phyloP scores from a whole-genome alignment of 2,888 invertebrate genomes.

The Zootermopsis nevadensis region DNA sequence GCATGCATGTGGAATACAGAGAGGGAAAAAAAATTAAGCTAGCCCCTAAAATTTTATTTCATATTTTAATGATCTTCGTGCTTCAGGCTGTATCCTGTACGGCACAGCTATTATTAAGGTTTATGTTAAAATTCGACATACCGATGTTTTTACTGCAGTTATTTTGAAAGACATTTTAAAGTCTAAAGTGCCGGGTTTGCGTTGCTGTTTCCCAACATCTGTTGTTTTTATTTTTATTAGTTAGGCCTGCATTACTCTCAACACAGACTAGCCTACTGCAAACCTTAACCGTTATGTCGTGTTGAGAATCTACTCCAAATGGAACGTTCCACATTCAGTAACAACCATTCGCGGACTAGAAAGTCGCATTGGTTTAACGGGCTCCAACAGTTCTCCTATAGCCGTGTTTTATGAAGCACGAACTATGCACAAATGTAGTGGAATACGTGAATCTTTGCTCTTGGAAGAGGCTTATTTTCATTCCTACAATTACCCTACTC shows the following conservation, averaged over 20 bases:
- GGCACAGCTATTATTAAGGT: conserved; percentile 46
- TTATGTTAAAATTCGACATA: conserved; percentile 51
- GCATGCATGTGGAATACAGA: conserved; percentile 34
- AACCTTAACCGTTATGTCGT: conserved; percentile 27
- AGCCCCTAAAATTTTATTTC: conserved; percentile 53
- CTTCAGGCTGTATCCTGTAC: background rate
- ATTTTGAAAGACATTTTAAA: conserved; percentile 40
- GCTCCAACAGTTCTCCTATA: background rate
- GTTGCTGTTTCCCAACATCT: background rate
- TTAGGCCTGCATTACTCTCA: conserved; percentile 23
- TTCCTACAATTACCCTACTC: conserved; percentile 8
- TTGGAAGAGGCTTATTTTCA: background rate
- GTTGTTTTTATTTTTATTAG: conserved; percentile 32
- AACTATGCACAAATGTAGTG: conserved; percentile 14
- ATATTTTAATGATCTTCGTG: conserved; percentile 52
- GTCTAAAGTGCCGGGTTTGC: background rate
- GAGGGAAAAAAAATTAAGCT: conserved; percentile 49
- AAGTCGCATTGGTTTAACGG: conserved; percentile 7
- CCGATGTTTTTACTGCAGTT: conserved; percentile 49
- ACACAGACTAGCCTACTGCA: conserved; percentile 4
- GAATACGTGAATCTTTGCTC: background rate
- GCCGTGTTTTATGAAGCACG: conserved; percentile 24
- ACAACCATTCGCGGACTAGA: background rate
- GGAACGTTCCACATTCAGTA: conserved; percentile 2
- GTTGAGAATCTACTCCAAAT: background rate